phyloP scores from a whole-genome alignment of 53 echinoderm and acorn worm species.

The Patiria pectinifera region DNA sequence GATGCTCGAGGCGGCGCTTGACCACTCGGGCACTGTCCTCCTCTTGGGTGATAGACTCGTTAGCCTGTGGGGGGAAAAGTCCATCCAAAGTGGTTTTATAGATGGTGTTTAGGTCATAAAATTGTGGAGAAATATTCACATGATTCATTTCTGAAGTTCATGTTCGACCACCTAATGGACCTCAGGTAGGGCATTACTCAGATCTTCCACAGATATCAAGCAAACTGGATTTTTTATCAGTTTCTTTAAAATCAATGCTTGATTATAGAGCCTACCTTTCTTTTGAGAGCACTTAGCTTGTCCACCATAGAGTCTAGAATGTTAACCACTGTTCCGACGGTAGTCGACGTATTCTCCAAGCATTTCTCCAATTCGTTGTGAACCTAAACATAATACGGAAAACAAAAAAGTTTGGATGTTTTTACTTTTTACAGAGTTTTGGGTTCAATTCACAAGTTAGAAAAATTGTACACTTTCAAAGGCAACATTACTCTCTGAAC shows the following conservation, averaged over 20 bases:
- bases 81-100: background rate
- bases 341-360: slow-evolving; percentile 75
- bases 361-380: slow-evolving; percentile 87
- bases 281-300: slow-evolving; percentile 89
- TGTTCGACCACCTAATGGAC: background rate
- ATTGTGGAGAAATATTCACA: background rate
- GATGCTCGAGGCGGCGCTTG: slow-evolving; percentile 86
- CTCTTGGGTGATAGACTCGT: slow-evolving; percentile 85
- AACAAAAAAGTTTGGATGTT: background rate
- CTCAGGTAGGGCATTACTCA: background rate
- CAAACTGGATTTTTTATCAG: background rate
- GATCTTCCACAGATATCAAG: no score
- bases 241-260: background rate
- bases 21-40: slow-evolving; percentile 91
- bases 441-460: no score
- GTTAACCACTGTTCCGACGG: slow-evolving; percentile 84
- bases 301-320: slow-evolving; percentile 94
- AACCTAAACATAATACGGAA: slow-evolving; percentile 44
- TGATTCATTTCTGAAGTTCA: background rate
- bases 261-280: slow-evolving; percentile 76
- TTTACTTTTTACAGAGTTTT: background rate
- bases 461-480: no score
- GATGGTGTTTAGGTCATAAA: background rate
- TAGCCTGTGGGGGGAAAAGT: slow-evolving; percentile 51
- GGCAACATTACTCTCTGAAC: background rate